Base-by-base conservation (phyloP, 2,113 vertebrate genomes). In the Nothocercus nigrocapillus region DNA sequence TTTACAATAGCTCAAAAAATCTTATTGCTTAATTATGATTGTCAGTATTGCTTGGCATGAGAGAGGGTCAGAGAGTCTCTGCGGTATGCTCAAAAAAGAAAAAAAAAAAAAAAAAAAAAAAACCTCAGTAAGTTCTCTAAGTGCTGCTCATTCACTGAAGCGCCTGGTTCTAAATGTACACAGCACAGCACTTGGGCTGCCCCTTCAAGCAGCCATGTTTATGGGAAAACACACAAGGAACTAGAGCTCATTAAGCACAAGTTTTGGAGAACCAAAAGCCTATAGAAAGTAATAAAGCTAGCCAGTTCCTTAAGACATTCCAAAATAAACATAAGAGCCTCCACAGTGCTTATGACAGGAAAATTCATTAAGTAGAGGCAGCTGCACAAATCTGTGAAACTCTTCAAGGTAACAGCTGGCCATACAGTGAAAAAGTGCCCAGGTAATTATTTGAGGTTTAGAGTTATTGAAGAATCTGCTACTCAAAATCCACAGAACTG, bases 1-100 rank as follows among this genome's bases (percentile, higher is more conserved):
- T 82, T 86, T 85, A 83, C 38, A 85, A 20, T 63, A 96, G 58
- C 67, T 80, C 67, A 92, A 86, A 82, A 79, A 87, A 49, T 80
- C 75, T 77, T 73, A 40, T 4, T 91, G 62, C 64, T 84, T 89
- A 86, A 93, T 90, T 76, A n/a, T 17, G 53, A 76, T 76, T 92
- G 81, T 54, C 69, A 79, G 44, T 40, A 84, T 20, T 42, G 36
- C 68, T 36, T 87, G 45, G 44, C 74, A 53, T 1, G 1, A 67
- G 49, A 68, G 90, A 79, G 30, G n/a, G 47, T 47, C 66, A 79
- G 25, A 77, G 8, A 58, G 30, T 19, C 84, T 87, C 89, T 62
- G n/a, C 28, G 30, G 36, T 47, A 82, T 40, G 2, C 3, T 73
- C 32, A 49, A 45, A 83, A 79, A 75, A 47, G 19, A 47, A 9